Percentiles rank a stretch among this genome's conserved stretches.
These are phyloP conservation scores for Scaptomyza tumidula DNA, from an alignment of 2,888 invertebrate species.

Conservation along the genomic window DNA sequence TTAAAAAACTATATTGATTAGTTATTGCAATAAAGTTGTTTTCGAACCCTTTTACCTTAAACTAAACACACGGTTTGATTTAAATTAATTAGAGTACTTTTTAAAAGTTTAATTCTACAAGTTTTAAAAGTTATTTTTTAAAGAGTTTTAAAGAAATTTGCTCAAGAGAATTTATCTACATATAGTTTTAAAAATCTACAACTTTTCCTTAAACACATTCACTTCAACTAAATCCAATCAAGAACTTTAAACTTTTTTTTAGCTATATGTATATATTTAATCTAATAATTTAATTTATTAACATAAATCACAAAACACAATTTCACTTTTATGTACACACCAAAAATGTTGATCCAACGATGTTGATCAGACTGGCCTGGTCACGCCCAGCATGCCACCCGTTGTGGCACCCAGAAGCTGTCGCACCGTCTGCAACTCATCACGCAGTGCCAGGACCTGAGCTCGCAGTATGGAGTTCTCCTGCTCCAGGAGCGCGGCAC, in stretches of 20 bases:
- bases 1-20: constrained; percentile 13
- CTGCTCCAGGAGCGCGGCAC: constrained; percentile 93
- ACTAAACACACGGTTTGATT: background rate
- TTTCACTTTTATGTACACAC: constrained; percentile 50
- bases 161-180: too few species aligned
- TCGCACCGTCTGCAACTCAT: constrained; percentile 86
- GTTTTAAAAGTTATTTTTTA: too few species aligned
- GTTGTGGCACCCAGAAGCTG: constrained; percentile 75
- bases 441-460: constrained; percentile 91
- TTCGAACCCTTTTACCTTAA: constrained; percentile 12
- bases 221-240: background rate
- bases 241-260: background rate
- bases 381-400: constrained; percentile 59
- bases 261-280: background rate
- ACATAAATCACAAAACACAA: constrained; percentile 55
- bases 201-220: background rate
- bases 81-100: too few species aligned
- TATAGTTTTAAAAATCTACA: too few species aligned
- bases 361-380: constrained; percentile 50
- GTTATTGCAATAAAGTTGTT: constrained; percentile 29
- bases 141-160: too few species aligned
- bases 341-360: too few species aligned
- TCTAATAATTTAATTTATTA: constrained; percentile 30
- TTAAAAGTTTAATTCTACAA: too few species aligned
- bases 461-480: constrained; percentile 94